These are phyloP conservation scores for Drosophila prosaltans DNA, from an alignment of 1,140 invertebrate genomes.

Conservation along the genomic window DNA sequence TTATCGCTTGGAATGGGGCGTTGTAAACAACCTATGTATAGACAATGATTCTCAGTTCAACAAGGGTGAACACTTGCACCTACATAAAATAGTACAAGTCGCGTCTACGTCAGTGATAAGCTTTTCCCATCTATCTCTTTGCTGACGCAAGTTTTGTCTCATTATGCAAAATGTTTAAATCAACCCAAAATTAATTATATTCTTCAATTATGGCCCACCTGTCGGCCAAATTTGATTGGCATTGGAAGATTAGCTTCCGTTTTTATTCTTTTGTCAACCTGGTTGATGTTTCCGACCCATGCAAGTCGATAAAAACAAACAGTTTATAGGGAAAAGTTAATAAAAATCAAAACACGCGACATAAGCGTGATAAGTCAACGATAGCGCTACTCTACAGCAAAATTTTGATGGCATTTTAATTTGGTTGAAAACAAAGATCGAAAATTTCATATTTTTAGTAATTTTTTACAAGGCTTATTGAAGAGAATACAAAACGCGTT, in stretches of 20 bases:
- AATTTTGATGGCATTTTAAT: not conserved
- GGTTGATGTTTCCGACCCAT: constrained; percentile 22
- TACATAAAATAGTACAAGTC: constrained; percentile 19
- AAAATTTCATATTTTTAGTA: too few species aligned
- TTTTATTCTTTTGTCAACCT: constrained; percentile 2
- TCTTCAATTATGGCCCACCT: constrained; percentile 47
- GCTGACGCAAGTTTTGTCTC: constrained; percentile 38
- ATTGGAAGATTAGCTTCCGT: constrained; percentile 16
- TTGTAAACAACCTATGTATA: constrained; percentile 56
- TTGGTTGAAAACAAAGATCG: too few species aligned
- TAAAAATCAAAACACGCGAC: constrained; percentile 47
- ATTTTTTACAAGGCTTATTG: not conserved
- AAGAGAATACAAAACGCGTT: not conserved
- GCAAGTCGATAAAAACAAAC: constrained; percentile 50
- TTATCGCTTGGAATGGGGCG: constrained; percentile 40
- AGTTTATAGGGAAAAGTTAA: constrained; percentile 27
- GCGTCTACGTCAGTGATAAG: constrained; percentile 58
- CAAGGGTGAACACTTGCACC: constrained; percentile 15
- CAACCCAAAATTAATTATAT: constrained; percentile 45
- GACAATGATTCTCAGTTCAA: constrained; percentile 37
- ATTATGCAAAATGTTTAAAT: constrained; percentile 17
- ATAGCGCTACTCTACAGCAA: constrained; percentile 10
- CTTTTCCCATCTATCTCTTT: constrained; percentile 2
- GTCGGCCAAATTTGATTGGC: constrained; percentile 29
- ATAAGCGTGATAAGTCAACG: constrained; percentile 41